Evolutionary conservation across 2,888 invertebrate species (phyloP), one percentile per base, ranked within the genome.

Genomic region (Opisthograptis luteolata): DNA sequence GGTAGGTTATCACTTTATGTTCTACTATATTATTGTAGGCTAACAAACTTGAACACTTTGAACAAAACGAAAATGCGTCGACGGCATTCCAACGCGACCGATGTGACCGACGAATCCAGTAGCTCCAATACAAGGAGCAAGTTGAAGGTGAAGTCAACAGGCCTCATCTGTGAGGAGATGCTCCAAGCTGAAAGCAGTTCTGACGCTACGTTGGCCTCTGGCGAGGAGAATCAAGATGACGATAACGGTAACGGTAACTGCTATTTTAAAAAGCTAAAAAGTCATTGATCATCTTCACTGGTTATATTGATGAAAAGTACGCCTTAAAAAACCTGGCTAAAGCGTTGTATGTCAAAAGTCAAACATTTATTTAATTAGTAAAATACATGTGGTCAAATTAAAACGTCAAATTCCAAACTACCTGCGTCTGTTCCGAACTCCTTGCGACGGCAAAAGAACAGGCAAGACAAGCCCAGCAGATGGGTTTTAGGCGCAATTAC

Each of bases 151-250:
- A 80, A 53, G 25, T 45, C 32, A 17, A 55, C 51, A 1, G 55
- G 53, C 0, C 42, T 59, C 30, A 55, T 55, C 28, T 74, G 74
- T 12, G 79, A 79, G 14, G 82, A 83, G 31, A 68, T 86, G 41
- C 66, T 90, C 39, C 68, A 80, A 41, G 75, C 81, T 2, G 81
- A 81, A 25, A 79, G 71, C 50, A 85, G 82, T 55, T 86, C 87
- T 0, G 84, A 81, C 4, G 77, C 52, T 1, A 68, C 62, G 0
- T 81, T 85, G 1, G 72, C 59, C 0, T 82, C 87, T 2, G 72
- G 66, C 3, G 78, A 70, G 1, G 81, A 73, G 4, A 77, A 75
- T 43, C 76, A 79, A 13, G 74, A 57, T 30, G 68, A 48, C n/a
- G 76, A 69, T n/a, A 76, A 77, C 61, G 83, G 76, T 75, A 68